Conservation (phyloP, 2,797 vertebrate genomes). For the Alfaro cultratus region DNA sequence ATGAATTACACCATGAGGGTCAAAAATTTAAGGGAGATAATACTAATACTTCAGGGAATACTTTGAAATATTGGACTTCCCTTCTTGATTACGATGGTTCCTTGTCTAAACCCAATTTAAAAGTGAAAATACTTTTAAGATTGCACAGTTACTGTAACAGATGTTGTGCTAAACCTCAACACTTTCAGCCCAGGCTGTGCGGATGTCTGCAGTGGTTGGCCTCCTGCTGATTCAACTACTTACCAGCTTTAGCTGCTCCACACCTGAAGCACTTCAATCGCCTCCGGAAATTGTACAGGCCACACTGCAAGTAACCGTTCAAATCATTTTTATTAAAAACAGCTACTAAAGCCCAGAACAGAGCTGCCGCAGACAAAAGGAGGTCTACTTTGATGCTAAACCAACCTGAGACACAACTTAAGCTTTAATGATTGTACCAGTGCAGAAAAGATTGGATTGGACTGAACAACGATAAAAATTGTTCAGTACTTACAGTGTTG, state of each 20-base stretch:
- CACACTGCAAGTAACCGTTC: conserved; percentile 92
- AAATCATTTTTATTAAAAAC: conserved; percentile 83
- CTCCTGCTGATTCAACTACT: conserved; percentile 79
- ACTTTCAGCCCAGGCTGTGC: conserved; percentile 52
- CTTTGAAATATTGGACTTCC: conserved; percentile 27
- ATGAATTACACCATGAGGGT: too few species aligned
- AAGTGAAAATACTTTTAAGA: conserved; percentile 17
- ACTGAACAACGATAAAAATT: conserved; percentile 35
- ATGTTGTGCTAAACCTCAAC: conserved; percentile 48
- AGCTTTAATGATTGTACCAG: conserved; percentile 44
- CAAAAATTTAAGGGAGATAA: not conserved
- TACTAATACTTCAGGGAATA: conserved; percentile 25
- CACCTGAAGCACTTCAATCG: conserved; percentile 99
- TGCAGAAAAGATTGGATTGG: conserved; percentile 27
- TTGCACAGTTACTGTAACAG: conserved; percentile 44
- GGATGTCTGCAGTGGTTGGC: conserved; percentile 74
- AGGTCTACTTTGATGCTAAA: conserved; percentile 65
- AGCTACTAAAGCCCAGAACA: conserved; percentile 76
- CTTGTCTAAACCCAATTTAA: conserved; percentile 24
- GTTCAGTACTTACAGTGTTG: conserved; percentile 91
- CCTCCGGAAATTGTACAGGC: conserved; percentile 99
- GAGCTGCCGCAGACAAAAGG: conserved; percentile 72
- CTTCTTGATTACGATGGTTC: conserved; percentile 25
- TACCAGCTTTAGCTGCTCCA: conserved; percentile 97
- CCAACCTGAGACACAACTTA: conserved; percentile 67